Conservation (phyloP, 2,797 vertebrate species). For the Oreortyx pictus region DNA sequence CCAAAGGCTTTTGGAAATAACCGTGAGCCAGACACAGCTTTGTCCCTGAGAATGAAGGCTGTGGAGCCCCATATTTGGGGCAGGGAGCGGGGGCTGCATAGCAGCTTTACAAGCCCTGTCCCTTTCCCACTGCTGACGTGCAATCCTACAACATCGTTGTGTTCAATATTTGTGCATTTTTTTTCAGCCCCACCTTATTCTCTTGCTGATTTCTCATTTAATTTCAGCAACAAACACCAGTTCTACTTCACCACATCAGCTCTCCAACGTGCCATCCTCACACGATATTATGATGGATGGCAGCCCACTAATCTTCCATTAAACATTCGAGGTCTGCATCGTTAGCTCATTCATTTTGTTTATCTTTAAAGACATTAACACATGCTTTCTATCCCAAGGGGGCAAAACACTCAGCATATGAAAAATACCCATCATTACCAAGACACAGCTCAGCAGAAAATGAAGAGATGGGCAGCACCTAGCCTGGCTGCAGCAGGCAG, state of each 20-base stretch:
- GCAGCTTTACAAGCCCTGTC: neutral
- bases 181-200: neutral
- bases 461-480: neutral
- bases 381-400: constrained; percentile 22
- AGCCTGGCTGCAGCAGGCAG: neutral
- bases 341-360: constrained; percentile 9
- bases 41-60: neutral
- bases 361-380: constrained; percentile 41
- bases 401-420: neutral
- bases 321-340: constrained; percentile 1
- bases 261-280: rapidly evolving
- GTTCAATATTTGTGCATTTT: neutral
- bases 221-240: neutral
- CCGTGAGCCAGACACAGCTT: neutral
- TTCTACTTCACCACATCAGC: rapidly evolving
- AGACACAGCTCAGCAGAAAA: constrained; percentile 43
- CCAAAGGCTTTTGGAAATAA: constrained; percentile 55
- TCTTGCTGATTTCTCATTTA: neutral
- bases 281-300: constrained; percentile 21
- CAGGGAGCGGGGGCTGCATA: neutral
- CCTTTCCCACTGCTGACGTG: rapidly evolving
- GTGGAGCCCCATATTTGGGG: neutral
- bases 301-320: constrained; percentile 24
- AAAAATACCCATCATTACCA: constrained; percentile 38
- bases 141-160: rapidly evolving